phyloP scores from a whole-genome alignment of 2,797 vertebrate species.

The Otus scops region DNA sequence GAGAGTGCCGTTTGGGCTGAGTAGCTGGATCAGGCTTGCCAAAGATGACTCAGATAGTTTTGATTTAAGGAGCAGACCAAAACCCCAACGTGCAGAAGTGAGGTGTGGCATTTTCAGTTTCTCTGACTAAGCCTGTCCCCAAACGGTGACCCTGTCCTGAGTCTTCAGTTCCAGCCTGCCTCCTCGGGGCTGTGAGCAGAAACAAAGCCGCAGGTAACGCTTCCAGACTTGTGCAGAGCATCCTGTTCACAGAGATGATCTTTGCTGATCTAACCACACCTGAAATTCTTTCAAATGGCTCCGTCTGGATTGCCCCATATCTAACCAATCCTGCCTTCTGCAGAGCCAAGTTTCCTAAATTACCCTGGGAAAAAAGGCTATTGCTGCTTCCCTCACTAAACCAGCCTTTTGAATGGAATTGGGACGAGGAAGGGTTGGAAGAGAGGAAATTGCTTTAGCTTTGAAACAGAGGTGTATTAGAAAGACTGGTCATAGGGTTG shows the following conservation, averaged over 20 bases:
- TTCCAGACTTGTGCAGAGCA: not conserved
- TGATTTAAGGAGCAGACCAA: not conserved
- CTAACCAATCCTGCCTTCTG: not conserved
- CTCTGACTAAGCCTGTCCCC: not conserved
- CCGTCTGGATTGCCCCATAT: rapidly evolving
- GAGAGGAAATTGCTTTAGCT: not conserved
- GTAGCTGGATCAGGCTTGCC: not conserved
- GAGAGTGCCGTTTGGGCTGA: not conserved
- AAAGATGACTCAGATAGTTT: conserved; percentile 21
- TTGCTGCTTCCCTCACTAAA: not conserved
- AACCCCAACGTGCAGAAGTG: not conserved
- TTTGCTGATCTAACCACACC: not conserved
- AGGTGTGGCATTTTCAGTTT: not conserved
- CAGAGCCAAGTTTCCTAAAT: not conserved
- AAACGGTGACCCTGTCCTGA: not conserved
- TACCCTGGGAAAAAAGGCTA: not conserved
- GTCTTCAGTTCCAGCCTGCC: not conserved
- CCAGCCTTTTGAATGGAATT: not conserved
- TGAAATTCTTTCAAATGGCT: not conserved
- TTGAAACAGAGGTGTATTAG: not conserved
- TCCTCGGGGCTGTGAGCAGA: not conserved
- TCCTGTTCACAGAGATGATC: not conserved
- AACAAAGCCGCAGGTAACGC: not conserved
- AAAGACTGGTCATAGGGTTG: not conserved
- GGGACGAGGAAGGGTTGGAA: not conserved